Evolutionary conservation across 1,140 invertebrate species (phyloP).

Genomic region (Calephelis nemesis): DNA sequence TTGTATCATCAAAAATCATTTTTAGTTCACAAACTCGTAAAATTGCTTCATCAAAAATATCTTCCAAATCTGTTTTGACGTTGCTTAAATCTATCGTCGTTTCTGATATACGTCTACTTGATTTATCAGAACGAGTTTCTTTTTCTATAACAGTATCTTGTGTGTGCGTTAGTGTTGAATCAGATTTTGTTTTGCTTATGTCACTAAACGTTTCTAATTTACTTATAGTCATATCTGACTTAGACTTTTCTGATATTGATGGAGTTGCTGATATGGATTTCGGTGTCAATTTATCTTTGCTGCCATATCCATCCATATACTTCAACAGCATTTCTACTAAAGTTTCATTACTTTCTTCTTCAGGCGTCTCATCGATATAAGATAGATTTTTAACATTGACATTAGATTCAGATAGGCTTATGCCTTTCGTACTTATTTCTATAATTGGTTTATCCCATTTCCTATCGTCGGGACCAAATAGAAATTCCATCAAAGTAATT

Average conservation of each 20-base stretch:
- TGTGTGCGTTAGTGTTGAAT: conserved; percentile 65
- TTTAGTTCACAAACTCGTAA: conserved; percentile 47
- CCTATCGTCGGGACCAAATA: conserved; percentile 63
- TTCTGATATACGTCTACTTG: conserved; percentile 61
- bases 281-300: conserved; percentile 50
- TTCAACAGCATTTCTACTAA: conserved; percentile 73
- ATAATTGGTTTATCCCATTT: conserved; percentile 58
- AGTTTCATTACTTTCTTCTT: conserved; percentile 60
- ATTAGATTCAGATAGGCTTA: conserved; percentile 63
- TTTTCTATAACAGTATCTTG: conserved; percentile 71
- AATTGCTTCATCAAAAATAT: conserved; percentile 61
- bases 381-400: conserved; percentile 67
- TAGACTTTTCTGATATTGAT: conserved; percentile 67
- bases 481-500: conserved; percentile 71
- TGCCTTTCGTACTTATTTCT: conserved; percentile 55
- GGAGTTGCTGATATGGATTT: conserved; percentile 61
- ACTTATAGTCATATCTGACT: conserved; percentile 74
- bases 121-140: conserved; percentile 47
- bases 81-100: conserved; percentile 63
- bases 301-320: conserved; percentile 70
- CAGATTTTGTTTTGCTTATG: conserved; percentile 70
- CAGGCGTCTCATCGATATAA: conserved; percentile 75
- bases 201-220: conserved; percentile 72
- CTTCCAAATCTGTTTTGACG: conserved; percentile 66
- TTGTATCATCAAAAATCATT: conserved; percentile 56